Evolutionary conservation across 2,113 vertebrate genomes (phyloP), one percentile per base, ranked within the genome.

Genomic region (Osmerus mordax): DNA sequence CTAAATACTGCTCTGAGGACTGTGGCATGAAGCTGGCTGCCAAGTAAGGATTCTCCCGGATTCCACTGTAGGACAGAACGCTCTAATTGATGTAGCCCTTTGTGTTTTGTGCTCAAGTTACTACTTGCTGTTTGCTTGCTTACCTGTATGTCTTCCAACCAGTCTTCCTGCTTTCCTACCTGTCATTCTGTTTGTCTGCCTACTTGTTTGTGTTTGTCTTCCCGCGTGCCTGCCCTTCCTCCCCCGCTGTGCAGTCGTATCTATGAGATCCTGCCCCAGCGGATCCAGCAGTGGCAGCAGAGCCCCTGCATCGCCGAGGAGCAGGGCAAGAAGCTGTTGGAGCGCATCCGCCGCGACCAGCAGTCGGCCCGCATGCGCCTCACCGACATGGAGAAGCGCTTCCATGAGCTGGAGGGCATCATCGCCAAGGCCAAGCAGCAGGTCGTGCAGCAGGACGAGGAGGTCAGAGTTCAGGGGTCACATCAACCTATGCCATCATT

Each of bases 281-380:
- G 95, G 1, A 97, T 98, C 81, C 96, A 98, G 87, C 96, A 98
- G 89, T 98, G 97, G 97, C 96, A 98, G 87, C 96, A 97, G 91
- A 97, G 95, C 81, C 97, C 97, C 0, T 98, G 97, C 81, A 93
- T 98, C 5, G 96, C 97, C 0, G 97, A 98, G 81, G 97, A 98
- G 65, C 96, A 96, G 0, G 97, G 96, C 5, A 96, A 96, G 87
- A 96, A 96, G 84, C 93, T 97, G 0, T 93, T 98, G 25, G 96
- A 98, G 84, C 93, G 94, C 4, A 98, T 98, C 82, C 93, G 96
- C 0, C 90, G 94, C 0, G 96, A 98, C 58, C 97, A 98, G 88
- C 96, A 97, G 80, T 93, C 93, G 1, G 96, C 96, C 0, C 92
- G 97, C 0, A 89, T 95, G 67, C 94, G 94, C 3, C 94, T 98